phyloP scores from a whole-genome alignment of 2,797 vertebrate species.

The Orientallactaga sibirica region DNA sequence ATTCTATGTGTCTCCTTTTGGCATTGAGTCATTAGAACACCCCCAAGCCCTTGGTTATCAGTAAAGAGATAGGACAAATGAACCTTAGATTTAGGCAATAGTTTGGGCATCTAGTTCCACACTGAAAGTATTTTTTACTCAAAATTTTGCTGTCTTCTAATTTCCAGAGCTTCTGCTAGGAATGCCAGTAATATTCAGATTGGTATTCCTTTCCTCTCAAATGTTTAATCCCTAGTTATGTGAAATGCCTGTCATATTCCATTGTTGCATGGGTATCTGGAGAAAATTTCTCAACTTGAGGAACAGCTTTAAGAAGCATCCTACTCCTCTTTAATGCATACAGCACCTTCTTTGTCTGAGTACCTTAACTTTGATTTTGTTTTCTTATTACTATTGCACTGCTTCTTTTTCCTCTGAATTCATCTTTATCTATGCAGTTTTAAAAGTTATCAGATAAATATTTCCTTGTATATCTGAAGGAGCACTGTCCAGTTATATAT shows the following conservation, averaged over 20 bases:
- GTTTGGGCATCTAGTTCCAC: conserved; percentile 10
- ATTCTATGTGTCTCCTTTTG: not conserved
- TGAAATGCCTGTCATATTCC: conserved; percentile 22
- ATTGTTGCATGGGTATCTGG: not conserved
- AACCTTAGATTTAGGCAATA: not conserved
- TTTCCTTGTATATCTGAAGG: not conserved
- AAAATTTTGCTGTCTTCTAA: not conserved
- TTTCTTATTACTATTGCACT: not conserved
- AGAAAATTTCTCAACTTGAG: not conserved
- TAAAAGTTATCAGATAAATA: conserved; percentile 5
- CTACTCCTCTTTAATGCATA: not conserved
- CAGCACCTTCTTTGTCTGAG: not conserved
- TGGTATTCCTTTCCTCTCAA: not conserved
- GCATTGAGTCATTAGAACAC: not conserved
- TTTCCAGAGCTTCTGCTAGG: not conserved
- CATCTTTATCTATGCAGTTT: not conserved
- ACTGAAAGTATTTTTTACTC: not conserved
- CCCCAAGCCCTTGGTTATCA: not conserved
- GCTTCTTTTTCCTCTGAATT: not conserved
- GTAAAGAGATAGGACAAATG: not conserved
- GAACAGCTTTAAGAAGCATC: not conserved
- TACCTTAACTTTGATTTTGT: conserved; percentile 22
- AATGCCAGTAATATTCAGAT: not conserved
- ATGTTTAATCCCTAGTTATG: not conserved
- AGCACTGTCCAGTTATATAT: not conserved